These are phyloP conservation scores for Cardiocondyla obscurior DNA, from an alignment of 1,140 invertebrate species.

Conservation along the genomic window DNA sequence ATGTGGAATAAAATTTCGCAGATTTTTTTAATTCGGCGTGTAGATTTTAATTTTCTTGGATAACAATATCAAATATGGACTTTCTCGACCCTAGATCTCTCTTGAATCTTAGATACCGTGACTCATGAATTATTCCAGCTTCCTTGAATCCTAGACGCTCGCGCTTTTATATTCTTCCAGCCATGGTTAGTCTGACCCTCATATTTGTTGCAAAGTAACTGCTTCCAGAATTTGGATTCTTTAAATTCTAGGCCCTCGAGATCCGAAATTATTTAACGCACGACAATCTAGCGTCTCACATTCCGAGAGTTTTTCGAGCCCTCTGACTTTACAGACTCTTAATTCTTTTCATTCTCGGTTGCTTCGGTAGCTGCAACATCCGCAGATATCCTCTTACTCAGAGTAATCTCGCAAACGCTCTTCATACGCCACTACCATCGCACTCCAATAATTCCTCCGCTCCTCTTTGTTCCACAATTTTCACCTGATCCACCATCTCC, in stretches of 20 bases:
- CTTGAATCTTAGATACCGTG: not conserved
- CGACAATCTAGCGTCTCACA: not conserved
- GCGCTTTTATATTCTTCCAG: constrained; percentile 10
- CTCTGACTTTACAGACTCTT: not conserved
- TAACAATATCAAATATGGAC: not conserved
- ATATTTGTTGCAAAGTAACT: constrained; percentile 18
- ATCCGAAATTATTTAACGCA: constrained; percentile 23
- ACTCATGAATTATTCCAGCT: not conserved
- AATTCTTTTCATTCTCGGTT: constrained; percentile 34
- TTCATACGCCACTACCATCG: not conserved
- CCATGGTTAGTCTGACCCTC: not conserved
- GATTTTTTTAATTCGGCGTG: not conserved
- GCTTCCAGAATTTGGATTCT: not conserved
- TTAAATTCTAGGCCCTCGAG: constrained; percentile 26
- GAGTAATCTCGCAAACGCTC: constrained; percentile 14
- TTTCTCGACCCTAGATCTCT: not conserved
- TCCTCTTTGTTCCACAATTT: constrained; percentile 34
- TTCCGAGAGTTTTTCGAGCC: constrained; percentile 18
- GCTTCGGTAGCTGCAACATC: not conserved
- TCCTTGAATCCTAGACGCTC: not conserved
- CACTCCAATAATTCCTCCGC: constrained; percentile 19
- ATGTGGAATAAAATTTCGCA: not conserved
- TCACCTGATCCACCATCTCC: constrained; percentile 41
- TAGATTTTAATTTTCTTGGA: not conserved
- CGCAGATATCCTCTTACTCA: not conserved